A percentile compares a stretch with the other conserved stretches of the same genome.
Conservation (phyloP, 2,797 vertebrate species). For the Alca torda region DNA sequence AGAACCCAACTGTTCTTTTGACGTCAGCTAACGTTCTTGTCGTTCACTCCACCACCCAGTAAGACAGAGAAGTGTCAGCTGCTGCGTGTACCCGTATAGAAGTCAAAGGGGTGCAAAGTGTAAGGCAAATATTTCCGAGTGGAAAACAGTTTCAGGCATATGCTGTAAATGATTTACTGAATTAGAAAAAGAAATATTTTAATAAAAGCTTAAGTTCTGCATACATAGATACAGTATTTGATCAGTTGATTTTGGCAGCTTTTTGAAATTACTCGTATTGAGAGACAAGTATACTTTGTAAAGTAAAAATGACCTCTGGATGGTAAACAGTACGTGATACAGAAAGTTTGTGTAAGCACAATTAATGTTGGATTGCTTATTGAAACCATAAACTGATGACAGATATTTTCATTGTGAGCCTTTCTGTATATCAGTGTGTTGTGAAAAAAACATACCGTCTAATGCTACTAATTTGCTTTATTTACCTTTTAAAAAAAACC, state of each 20-base stretch:
- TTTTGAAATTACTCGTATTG: conserved; percentile 1
- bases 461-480: conserved; percentile 80
- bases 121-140: conserved; percentile 7
- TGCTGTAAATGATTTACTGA: conserved; percentile 22
- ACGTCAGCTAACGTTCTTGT: not conserved
- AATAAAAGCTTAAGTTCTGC: conserved; percentile 2
- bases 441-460: conserved; percentile 64
- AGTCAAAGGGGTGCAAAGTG: not conserved
- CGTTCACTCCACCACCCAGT: not conserved
- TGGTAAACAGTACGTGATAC: conserved; percentile 18
- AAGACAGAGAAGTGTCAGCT: not conserved
- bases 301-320: conserved; percentile 62
- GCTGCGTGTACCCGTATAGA: not conserved
- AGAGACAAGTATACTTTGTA: conserved; percentile 1
- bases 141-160: not conserved
- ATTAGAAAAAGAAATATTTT: not conserved
- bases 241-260: conserved; percentile 16
- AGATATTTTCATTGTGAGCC: conserved; percentile 71
- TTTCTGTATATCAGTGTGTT: conserved; percentile 43
- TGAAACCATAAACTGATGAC: conserved; percentile 77
- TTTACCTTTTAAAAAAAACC: conserved; percentile 72
- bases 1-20: not conserved
- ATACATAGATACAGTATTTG: not conserved
- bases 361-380: conserved; percentile 65
- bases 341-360: conserved; percentile 62